phyloP scores from a whole-genome alignment of 2,113 vertebrate genomes.

The Rafetus swinhoei region DNA sequence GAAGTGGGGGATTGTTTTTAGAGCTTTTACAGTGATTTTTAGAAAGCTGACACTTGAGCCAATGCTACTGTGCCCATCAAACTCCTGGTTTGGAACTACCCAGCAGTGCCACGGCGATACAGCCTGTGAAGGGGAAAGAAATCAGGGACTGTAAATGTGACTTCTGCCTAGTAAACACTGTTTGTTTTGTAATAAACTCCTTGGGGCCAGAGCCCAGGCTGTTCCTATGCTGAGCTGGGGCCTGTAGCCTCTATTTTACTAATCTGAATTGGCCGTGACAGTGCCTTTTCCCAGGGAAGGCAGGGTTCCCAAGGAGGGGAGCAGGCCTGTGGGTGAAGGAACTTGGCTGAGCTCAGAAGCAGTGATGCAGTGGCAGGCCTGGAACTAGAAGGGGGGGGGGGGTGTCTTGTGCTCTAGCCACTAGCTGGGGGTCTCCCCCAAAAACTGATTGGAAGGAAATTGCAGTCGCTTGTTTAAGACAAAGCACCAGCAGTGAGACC shows the following conservation, averaged over 20 bases:
- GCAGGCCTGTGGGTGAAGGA: not conserved
- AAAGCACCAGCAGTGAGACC: not conserved
- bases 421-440: not conserved
- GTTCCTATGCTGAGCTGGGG: not conserved
- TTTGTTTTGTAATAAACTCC: constrained; percentile 66
- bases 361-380: not conserved
- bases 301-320: too few species aligned
- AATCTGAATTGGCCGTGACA: not conserved
- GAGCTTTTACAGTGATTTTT: constrained; percentile 15
- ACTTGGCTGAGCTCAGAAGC: not conserved
- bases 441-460: not conserved
- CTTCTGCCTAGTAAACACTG: not conserved
- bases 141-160: not conserved
- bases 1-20: not conserved
- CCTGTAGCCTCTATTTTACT: not conserved
- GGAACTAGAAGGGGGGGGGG: not conserved
- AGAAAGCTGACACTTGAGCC: not conserved
- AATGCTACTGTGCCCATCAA: constrained; percentile 3
- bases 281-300: not conserved
- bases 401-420: not conserved
- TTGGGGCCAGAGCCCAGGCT: not conserved
- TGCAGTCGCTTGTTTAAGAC: not conserved
- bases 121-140: not conserved
- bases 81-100: not conserved
- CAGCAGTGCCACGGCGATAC: accelerated